These are phyloP conservation scores for Trialeurodes vaporariorum DNA, from an alignment of 1,140 invertebrate genomes.

Conservation along the genomic window DNA sequence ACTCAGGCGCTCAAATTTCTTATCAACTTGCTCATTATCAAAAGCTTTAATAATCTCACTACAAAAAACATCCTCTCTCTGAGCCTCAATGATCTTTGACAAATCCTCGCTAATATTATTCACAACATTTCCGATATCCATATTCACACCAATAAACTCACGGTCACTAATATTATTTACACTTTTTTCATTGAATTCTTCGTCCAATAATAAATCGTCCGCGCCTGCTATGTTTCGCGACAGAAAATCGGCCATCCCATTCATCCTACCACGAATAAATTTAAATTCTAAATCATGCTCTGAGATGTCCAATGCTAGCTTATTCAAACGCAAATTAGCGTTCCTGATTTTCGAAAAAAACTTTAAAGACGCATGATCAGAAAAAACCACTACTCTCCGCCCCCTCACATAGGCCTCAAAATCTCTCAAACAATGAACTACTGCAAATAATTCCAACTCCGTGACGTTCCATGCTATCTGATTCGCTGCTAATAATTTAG, in stretches of 20 bases:
- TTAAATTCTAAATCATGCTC: neutral
- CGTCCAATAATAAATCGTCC: neutral
- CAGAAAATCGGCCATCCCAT: neutral
- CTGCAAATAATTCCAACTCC: neutral
- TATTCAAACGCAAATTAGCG: neutral
- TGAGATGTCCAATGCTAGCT: neutral
- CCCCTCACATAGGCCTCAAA: neutral
- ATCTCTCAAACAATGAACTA: neutral
- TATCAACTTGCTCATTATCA: neutral
- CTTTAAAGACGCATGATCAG: neutral
- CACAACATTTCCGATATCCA: neutral
- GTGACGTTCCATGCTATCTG: neutral
- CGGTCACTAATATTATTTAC: neutral
- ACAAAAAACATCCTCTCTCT: neutral
- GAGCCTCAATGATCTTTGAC: neutral
- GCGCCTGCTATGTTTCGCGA: neutral
- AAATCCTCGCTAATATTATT: neutral
- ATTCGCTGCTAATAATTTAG: neutral
- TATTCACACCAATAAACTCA: neutral
- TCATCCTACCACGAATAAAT: neutral
- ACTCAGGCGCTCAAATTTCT: neutral
- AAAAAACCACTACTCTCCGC: neutral
- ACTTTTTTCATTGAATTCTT: neutral
- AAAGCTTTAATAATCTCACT: neutral
- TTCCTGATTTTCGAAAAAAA: neutral